phyloP scores from a whole-genome alignment of 2,888 invertebrate species.

The Dinocampus coccinellae region DNA sequence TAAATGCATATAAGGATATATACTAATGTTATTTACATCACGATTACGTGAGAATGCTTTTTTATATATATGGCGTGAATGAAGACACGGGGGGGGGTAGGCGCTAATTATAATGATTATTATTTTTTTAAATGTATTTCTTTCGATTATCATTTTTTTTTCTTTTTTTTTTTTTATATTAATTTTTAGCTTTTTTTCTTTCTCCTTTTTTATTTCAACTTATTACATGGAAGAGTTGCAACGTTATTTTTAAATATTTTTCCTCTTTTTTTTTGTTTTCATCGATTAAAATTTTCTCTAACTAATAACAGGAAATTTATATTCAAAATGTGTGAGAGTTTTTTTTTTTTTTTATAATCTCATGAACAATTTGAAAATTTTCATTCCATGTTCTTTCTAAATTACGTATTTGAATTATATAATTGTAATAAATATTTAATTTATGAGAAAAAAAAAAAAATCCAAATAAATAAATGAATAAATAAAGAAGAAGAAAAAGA shows the following conservation, averaged over 20 bases:
- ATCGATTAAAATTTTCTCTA: constrained; percentile 7
- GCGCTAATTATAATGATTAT: neutral
- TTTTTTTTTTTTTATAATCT: no score
- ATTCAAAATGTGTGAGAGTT: neutral
- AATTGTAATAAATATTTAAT: no score
- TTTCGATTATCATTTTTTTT: constrained; percentile 7
- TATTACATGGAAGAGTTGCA: constrained; percentile 3
- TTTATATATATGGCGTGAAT: constrained; percentile 4
- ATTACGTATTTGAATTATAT: no score
- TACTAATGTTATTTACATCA: constrained; percentile 30
- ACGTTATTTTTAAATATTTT: no score
- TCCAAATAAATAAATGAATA: no score
- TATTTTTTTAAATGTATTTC: neutral
- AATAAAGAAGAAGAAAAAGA: no score
- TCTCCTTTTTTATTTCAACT: constrained; percentile 18
- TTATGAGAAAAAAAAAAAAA: no score
- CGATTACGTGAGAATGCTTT: neutral
- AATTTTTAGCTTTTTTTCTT: neutral
- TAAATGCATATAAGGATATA: constrained; percentile 15
- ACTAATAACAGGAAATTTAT: constrained; percentile 1
- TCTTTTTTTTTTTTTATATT: constrained; percentile 27
- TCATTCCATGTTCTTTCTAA: no score
- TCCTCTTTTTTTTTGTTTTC: neutral
- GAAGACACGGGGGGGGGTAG: constrained; percentile 28
- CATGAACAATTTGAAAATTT: no score